A percentile compares a stretch with the other conserved stretches of the same genome.
Evolutionary conservation across 2,113 vertebrate species (phyloP).

Genomic region (Austrofundulus limnaeus): DNA sequence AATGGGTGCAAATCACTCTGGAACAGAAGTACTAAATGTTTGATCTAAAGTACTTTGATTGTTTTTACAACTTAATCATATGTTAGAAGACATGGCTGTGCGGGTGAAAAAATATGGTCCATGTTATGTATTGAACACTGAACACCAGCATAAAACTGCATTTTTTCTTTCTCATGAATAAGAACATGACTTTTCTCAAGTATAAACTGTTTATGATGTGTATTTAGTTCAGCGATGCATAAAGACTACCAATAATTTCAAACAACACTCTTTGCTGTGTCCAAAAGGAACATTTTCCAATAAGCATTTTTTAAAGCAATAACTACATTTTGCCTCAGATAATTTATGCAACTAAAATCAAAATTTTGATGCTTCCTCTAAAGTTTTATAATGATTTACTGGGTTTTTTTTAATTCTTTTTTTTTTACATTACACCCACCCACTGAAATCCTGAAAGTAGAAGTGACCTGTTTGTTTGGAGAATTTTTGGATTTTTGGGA

Average conservation of each 20-base stretch:
- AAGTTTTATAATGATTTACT: neutral
- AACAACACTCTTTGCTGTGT: neutral
- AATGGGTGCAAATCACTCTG: neutral
- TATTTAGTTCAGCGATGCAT: constrained; percentile 1
- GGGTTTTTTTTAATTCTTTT: too few relatives aligned
- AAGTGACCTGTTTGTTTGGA: constrained; percentile 38
- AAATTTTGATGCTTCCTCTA: neutral
- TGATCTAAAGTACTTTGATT: too few relatives aligned
- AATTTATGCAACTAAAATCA: neutral
- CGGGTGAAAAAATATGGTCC: too few relatives aligned
- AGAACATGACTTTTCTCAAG: too few relatives aligned
- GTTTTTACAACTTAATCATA: too few relatives aligned
- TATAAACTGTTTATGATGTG: neutral
- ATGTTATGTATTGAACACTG: too few relatives aligned
- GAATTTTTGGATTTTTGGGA: constrained; percentile 32
- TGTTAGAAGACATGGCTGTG: too few relatives aligned
- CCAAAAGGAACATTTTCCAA: neutral
- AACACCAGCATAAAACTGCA: neutral
- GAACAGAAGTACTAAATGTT: neutral
- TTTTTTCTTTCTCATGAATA: neutral
- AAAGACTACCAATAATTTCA: neutral
- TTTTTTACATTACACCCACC: constrained; percentile 33
- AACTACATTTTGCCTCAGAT: neutral
- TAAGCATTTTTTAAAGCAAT: too few relatives aligned
- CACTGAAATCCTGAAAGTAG: constrained; percentile 22